A percentile compares a stretch with the other conserved stretches of the same genome.
phyloP scores from a whole-genome alignment of 2,797 vertebrate genomes.

The Propithecus perrieri region DNA sequence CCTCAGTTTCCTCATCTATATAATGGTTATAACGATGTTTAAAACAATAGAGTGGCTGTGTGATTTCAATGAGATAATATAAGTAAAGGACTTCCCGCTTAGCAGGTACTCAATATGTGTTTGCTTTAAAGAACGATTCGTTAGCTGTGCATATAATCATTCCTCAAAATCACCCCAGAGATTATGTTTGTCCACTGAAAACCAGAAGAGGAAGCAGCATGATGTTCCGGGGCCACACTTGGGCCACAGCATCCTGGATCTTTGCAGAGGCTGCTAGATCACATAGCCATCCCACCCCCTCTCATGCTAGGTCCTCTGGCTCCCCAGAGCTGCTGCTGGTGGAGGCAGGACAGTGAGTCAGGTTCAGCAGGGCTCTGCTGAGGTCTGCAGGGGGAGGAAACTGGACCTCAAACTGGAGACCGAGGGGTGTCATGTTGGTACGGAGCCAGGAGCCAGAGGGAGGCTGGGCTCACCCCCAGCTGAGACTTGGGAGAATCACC shows the following conservation, averaged over 20 bases:
- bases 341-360: not conserved
- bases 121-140: not conserved
- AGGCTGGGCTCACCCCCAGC: not conserved
- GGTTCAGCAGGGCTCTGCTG: not conserved
- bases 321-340: not conserved
- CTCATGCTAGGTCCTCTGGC: not conserved
- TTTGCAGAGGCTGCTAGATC: not conserved
- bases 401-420: not conserved
- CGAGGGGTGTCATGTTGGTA: not conserved
- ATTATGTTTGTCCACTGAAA: not conserved
- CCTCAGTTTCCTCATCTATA: not conserved
- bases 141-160: not conserved
- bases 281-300: not conserved
- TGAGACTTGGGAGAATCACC: not conserved
- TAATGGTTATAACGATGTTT: not conserved
- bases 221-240: not conserved
- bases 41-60: not conserved
- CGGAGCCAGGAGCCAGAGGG: not conserved
- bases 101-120: not conserved
- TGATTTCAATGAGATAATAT: not conserved
- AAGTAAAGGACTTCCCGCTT: not conserved
- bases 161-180: not conserved
- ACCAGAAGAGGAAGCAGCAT: not conserved
- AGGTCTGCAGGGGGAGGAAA: not conserved
- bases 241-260: not conserved